Base-by-base conservation (phyloP, 2,113 vertebrate genomes). In the Probosciger aterrimus region DNA sequence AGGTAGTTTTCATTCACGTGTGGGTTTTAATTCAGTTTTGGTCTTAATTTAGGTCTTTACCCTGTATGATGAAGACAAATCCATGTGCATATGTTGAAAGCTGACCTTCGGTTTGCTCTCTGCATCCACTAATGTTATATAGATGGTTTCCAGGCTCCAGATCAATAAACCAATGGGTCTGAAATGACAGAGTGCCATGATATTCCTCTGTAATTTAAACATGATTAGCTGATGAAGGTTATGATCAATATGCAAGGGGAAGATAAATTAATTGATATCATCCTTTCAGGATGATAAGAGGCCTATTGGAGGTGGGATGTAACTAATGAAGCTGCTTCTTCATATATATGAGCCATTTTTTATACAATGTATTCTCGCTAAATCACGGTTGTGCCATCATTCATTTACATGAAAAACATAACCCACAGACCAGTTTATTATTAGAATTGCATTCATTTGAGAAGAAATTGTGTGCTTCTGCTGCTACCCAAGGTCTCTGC, bases 181-280 rank as follows among this genome's bases (percentile, higher is more conserved):
- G 97, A 97, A 95, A 98, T 98, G 98, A 98, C 96, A 20, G 96
- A 98, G 98, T 96, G 90, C 93, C 82, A 44, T 75, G 79, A 96
- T 97, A 97, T 98, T 97, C 97, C 97, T 97, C 97, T 96, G 97
- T 97, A 96, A 98, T 98, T 97, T 98, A 97, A 97, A 96, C 85
- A 73, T 98, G 98, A 98, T 98, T 98, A 98, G 98, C 97, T 98
- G 98, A 96, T 97, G 97, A 97, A 97, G 96, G 94, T 97, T 97
- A 96, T 98, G 97, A 98, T 98, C 98, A 95, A 98, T 98, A 98
- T 91, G 50, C 93, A n/a, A 64, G 24, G 77, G 78, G 81, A 97
- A 97, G 97, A 97, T 97, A 96, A 96, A 98, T 98, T 98, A 98
- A 98, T 98, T 98, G 98, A 98, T 97, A 96, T 8, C 95, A 95